Evolutionary conservation across 2,797 vertebrate species (phyloP).

Genomic region (Acanthiza pusilla): DNA sequence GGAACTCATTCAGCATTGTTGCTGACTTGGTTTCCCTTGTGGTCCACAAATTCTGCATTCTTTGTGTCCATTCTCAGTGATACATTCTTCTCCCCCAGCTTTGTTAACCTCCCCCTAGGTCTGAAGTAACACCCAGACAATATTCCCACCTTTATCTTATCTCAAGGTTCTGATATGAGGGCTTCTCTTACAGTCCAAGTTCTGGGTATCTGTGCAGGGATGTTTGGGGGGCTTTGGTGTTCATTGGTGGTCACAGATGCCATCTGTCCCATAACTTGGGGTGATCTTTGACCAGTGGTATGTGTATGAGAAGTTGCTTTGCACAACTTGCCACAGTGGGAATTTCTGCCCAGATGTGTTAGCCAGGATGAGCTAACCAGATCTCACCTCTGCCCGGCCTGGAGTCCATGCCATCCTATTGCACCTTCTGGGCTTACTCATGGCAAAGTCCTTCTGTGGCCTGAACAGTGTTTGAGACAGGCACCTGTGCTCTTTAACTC

Average conservation of each 20-base stretch:
- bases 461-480: background rate
- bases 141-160: background rate
- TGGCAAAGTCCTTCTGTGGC: background rate
- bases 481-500: background rate
- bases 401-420: accelerated
- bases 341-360: background rate
- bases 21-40: background rate
- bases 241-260: background rate
- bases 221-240: background rate
- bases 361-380: background rate
- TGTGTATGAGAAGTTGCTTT: background rate
- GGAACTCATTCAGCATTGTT: background rate
- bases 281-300: background rate
- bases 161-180: too few relatives aligned
- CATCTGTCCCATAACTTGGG: background rate
- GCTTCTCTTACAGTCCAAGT: background rate
- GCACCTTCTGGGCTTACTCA: background rate
- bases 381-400: background rate
- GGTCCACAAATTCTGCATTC: background rate
- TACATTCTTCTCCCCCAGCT: background rate
- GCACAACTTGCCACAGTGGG: background rate
- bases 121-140: background rate
- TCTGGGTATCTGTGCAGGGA: background rate
- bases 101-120: background rate
- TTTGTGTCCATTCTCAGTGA: background rate